Conservation (phyloP, 2,888 invertebrate species). For the Microctonus aethiopoides region DNA sequence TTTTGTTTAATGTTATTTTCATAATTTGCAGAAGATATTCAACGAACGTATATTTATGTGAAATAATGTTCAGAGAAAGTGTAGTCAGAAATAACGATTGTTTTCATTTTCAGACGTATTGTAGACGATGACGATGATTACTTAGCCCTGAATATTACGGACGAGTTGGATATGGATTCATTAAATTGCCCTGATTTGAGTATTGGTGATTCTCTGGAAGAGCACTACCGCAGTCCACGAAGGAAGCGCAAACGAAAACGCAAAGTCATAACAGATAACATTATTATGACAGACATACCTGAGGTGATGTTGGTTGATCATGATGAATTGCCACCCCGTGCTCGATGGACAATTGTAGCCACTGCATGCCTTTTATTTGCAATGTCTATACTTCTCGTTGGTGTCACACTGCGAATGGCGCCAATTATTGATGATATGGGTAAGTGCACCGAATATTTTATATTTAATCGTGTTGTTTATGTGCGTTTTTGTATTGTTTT, state of each 20-base stretch:
- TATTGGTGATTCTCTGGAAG: constrained; percentile 44
- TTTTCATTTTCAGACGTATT: constrained; percentile 66
- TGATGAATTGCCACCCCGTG: constrained; percentile 84
- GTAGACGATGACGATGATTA: constrained; percentile 69
- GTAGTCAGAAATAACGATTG: too few relatives aligned
- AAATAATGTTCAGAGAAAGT: too few relatives aligned
- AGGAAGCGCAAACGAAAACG: constrained; percentile 63
- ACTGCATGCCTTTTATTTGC: constrained; percentile 89
- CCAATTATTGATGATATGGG: constrained; percentile 96
- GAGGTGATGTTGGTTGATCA: constrained; percentile 76
- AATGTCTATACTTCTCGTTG: constrained; percentile 90
- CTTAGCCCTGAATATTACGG: constrained; percentile 69
- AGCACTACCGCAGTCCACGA: constrained; percentile 58
- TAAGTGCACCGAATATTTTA: constrained; percentile 65
- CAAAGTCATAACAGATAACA: constrained; percentile 45
- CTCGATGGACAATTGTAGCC: constrained; percentile 91
- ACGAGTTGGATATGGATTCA: constrained; percentile 63
- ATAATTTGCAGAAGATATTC: too few relatives aligned
- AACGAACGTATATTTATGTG: too few relatives aligned
- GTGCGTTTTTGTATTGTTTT: too few relatives aligned
- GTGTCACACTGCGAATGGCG: constrained; percentile 92
- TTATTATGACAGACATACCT: constrained; percentile 43
- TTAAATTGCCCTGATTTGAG: constrained; percentile 51
- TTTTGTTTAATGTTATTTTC: too few relatives aligned
- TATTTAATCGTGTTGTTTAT: too few relatives aligned